These are phyloP conservation scores for Pogonocichla stellata DNA, from an alignment of 2,113 vertebrate genomes.

Conservation along the genomic window DNA sequence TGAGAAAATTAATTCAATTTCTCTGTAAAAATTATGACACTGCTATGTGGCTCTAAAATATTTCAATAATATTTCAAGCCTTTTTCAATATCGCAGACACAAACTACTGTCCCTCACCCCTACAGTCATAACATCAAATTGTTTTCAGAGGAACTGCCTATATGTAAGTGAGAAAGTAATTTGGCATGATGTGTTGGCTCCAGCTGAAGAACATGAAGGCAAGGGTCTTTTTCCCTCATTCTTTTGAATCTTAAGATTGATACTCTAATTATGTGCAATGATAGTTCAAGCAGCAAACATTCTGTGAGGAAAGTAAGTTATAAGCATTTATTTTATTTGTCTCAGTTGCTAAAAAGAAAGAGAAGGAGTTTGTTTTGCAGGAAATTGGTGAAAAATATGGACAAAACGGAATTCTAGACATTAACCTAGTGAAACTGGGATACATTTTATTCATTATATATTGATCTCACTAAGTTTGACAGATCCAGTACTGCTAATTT, in stretches of 20 bases:
- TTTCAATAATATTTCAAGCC: neutral
- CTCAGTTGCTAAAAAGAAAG: neutral
- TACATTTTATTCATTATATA: neutral
- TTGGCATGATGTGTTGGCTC: neutral
- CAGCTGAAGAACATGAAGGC: neutral
- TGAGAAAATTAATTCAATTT: neutral
- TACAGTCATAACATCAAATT: neutral
- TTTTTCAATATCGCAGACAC: neutral
- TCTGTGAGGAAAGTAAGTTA: neutral
- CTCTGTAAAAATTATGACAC: neutral
- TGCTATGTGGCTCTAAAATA: neutral
- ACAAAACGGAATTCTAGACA: neutral
- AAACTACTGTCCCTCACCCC: neutral
- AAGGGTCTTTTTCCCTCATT: neutral
- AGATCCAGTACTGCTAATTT: neutral
- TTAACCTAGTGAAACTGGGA: neutral
- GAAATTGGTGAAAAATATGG: neutral
- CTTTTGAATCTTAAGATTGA: neutral
- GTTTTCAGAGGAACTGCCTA: neutral
- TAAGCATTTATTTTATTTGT: neutral
- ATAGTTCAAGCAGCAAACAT: neutral
- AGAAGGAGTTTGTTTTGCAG: neutral
- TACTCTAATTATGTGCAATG: neutral
- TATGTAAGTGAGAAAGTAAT: neutral
- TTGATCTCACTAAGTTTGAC: neutral